Evolutionary conservation across 2,888 invertebrate species (phyloP).

Genomic region (Leptothorax acervorum): DNA sequence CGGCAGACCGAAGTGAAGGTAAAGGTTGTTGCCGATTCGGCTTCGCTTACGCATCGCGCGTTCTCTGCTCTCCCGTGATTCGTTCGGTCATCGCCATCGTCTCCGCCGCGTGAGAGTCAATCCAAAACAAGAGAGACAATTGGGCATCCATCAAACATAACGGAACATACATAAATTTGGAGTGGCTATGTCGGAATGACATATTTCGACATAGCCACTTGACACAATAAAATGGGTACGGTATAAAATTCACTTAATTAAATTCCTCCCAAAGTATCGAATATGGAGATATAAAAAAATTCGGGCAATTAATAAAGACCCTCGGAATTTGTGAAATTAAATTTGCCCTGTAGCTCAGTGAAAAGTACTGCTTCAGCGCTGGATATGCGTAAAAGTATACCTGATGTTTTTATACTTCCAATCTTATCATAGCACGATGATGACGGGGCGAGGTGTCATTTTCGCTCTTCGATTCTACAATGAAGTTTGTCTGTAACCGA

Average conservation of each 20-base stretch:
- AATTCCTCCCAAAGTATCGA: constrained; percentile 2
- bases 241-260: background rate
- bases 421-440: background rate
- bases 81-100: constrained; percentile 34
- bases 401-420: background rate
- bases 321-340: background rate
- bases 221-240: background rate
- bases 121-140: background rate
- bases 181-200: background rate
- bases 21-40: constrained; percentile 75
- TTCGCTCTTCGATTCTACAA: constrained; percentile 6
- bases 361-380: background rate
- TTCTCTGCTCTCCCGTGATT: constrained; percentile 37
- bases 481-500: constrained; percentile 31
- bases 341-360: background rate
- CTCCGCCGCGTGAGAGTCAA: constrained; percentile 4
- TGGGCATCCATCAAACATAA: background rate
- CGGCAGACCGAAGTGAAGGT: constrained; percentile 70
- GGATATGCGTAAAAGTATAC: constrained; percentile 8
- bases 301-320: background rate
- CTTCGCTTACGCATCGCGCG: constrained; percentile 65
- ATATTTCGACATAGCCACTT: too few relatives aligned
- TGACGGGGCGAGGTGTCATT: background rate
- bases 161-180: background rate
- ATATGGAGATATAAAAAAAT: background rate